phyloP scores from a whole-genome alignment of 2,888 invertebrate species.

The Torymus tubicola region DNA sequence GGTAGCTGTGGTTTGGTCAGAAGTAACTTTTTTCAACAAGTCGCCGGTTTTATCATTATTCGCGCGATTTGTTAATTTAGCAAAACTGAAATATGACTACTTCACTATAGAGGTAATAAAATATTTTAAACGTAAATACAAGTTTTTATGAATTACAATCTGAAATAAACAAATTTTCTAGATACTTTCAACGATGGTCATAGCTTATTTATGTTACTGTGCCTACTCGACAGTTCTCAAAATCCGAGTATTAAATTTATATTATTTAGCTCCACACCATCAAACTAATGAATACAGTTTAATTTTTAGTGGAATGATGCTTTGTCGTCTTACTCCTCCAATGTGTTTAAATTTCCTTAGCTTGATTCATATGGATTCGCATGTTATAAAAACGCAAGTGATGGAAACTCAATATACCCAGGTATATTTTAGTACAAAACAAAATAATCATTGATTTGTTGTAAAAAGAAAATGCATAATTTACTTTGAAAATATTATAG shows the following conservation, averaged over 20 bases:
- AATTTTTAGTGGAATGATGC: conserved; percentile 98
- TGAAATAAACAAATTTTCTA: conserved; percentile 71
- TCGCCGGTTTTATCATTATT: conserved; percentile 96
- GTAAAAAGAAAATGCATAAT: not conserved
- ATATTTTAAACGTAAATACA: conserved; percentile 4
- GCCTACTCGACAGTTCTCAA: conserved; percentile 98
- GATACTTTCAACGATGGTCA: conserved; percentile 92
- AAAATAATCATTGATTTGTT: conserved; percentile 63
- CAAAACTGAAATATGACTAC: conserved; percentile 91
- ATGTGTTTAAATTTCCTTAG: conserved; percentile 99
- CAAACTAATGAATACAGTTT: conserved; percentile 99
- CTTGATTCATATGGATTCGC: conserved; percentile 98
- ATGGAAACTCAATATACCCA: conserved; percentile 96
- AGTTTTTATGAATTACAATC: not conserved
- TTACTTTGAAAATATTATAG: conserved; percentile 74
- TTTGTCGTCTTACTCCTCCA: conserved; percentile 97
- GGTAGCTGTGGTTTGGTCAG: conserved; percentile 97
- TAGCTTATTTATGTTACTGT: conserved; percentile 97
- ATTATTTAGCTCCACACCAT: conserved; percentile 97
- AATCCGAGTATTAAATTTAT: conserved; percentile 95
- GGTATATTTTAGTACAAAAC: conserved; percentile 77
- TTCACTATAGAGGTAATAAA: conserved; percentile 91
- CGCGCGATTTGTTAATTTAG: conserved; percentile 93
- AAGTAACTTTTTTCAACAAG: conserved; percentile 97
- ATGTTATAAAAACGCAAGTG: conserved; percentile 87